Conservation (phyloP, 2,888 invertebrate genomes). For the Asteroscopus sphinx region DNA sequence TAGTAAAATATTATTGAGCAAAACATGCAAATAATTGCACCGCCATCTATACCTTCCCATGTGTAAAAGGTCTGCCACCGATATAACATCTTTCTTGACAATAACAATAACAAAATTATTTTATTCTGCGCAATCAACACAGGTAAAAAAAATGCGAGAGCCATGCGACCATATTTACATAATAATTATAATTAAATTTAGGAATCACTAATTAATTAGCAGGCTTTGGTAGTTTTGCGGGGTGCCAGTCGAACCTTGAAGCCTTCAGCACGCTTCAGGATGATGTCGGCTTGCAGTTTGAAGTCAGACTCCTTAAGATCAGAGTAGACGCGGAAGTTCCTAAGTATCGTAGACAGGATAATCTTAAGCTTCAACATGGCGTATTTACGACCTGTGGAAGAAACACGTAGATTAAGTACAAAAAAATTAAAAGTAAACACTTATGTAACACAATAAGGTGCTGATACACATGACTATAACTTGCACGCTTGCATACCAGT, state of each 20-base stretch:
- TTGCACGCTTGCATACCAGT: too few relatives aligned
- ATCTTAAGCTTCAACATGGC: slow-evolving; percentile 95
- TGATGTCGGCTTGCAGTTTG: slow-evolving; percentile 93
- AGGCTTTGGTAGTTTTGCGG: slow-evolving; percentile 87
- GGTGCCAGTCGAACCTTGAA: slow-evolving; percentile 93
- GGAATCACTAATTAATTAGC: slow-evolving; percentile 55
- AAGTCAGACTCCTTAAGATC: slow-evolving; percentile 92
- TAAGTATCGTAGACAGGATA: slow-evolving; percentile 93
- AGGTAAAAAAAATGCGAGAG: slow-evolving; percentile 52
- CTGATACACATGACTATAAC: too few relatives aligned
- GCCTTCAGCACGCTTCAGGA: slow-evolving; percentile 93
- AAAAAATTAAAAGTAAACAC: too few relatives aligned
- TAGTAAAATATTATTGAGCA: slow-evolving; percentile 71
- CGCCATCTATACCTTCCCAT: slow-evolving; percentile 59
- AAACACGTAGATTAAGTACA: slow-evolving; percentile 24
- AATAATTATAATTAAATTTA: slow-evolving; percentile 35
- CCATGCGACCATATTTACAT: slow-evolving; percentile 49
- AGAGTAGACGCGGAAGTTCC: slow-evolving; percentile 93
- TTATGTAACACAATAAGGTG: too few relatives aligned
- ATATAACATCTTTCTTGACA: slow-evolving; percentile 64
- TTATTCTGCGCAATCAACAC: slow-evolving; percentile 77
- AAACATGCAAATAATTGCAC: slow-evolving; percentile 60
- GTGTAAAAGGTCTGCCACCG: slow-evolving; percentile 75
- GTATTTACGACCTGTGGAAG: slow-evolving; percentile 93
- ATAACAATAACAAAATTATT: slow-evolving; percentile 69